phyloP scores from a whole-genome alignment of 2,797 vertebrate genomes.

The Paratrypauchen microcephalus region DNA sequence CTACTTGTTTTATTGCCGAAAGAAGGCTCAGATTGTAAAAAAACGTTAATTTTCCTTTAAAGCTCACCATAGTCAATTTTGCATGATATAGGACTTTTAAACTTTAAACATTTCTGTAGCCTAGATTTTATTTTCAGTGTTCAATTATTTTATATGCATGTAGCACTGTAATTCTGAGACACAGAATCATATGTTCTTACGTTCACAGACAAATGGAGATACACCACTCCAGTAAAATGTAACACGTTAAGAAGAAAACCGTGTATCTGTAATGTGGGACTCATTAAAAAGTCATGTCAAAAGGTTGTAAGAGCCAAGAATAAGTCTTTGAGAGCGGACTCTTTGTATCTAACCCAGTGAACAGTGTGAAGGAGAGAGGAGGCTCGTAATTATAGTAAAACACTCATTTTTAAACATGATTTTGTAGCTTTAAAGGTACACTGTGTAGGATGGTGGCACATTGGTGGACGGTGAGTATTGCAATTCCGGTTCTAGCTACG shows the following conservation, averaged over 20 bases:
- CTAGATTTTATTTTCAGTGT: not conserved
- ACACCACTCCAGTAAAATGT: constrained; percentile 1
- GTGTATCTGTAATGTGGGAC: constrained; percentile 43
- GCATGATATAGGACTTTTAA: no score
- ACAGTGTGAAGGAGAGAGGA: not conserved
- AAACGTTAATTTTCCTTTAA: no score
- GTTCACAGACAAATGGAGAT: not conserved
- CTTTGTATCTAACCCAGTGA: constrained; percentile 15
- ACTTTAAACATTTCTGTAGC: not conserved
- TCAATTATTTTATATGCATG: not conserved
- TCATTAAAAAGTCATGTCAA: constrained; percentile 50
- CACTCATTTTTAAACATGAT: no score
- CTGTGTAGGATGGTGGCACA: no score
- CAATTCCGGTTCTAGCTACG: no score
- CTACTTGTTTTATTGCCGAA: no score
- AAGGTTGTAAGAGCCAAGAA: constrained; percentile 35
- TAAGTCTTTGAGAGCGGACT: constrained; percentile 20
- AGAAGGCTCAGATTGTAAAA: no score
- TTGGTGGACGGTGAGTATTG: no score
- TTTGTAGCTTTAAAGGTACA: no score
- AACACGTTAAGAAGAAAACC: constrained; percentile 42
- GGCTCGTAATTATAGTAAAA: no score
- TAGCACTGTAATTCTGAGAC: not conserved
- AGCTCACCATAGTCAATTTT: no score
- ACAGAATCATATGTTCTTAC: not conserved